Base-by-base conservation (phyloP, 2,113 vertebrate genomes). In the Antigone vipio region DNA sequence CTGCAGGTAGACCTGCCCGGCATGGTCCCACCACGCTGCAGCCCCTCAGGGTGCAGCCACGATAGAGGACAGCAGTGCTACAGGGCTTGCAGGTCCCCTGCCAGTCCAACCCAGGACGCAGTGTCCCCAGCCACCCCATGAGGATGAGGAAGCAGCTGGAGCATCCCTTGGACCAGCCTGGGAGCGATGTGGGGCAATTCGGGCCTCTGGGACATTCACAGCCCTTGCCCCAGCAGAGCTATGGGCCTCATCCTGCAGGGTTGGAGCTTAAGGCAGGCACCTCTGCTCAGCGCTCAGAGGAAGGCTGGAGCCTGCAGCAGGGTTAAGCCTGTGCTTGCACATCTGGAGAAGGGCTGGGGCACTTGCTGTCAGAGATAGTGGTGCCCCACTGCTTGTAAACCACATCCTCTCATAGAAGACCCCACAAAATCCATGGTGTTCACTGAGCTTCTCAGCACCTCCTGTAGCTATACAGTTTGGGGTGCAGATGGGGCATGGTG, bases 231-330 rank as follows among this genome's bases (percentile, higher is more conserved):
- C 45, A 76, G 59, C 67, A 88, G 44, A 85, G 11, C 40, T 13
- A 0, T 35, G 59, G 58, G 40, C 44, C 50, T 73, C 44, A 29
- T 42, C 44, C 40, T 79, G 75, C 42, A 42, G 66, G 53, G 29
- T 0, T 64, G 75, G 72, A 56, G 45, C 8, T 13, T 27, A 20
- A 58, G 50, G 49, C 9, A 58, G 45, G 21, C 17, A 30, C 17
- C 1, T 1, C 9, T 2, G 16, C 29, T 55, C 1, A 1, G 58
- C 1, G 9, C 49, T 56, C 40, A 32, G 47, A 63, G 63, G 34
- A 75, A 60, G 45, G n/a, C 26, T 79, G 87, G 62, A 67, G 18
- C 18, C 55, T 81, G 85, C 50, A 74, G 63, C 19, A 67, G 35
- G 15, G 21, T 53, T 26, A n/a, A 52, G 14, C 50, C n/a, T 64